A percentile compares a stretch with the other conserved stretches of the same genome.
Evolutionary conservation across 2,797 vertebrate genomes (phyloP).

Genomic region (Neomorphus geoffroyi): DNA sequence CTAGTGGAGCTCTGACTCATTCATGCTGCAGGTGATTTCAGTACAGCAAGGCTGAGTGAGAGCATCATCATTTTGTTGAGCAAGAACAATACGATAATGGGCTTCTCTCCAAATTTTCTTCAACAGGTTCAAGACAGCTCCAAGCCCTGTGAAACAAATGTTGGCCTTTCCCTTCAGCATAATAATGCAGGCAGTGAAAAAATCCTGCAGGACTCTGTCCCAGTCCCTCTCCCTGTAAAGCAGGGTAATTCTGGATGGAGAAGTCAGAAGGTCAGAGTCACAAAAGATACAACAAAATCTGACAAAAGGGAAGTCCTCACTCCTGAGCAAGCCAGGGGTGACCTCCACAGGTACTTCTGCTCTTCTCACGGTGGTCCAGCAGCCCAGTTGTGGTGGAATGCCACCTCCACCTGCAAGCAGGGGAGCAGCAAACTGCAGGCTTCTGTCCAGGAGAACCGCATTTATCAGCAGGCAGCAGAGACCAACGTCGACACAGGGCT

Average conservation of each 20-base stretch:
- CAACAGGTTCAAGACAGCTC: constrained; percentile 65
- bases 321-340: constrained; percentile 62
- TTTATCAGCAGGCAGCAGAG: constrained; percentile 71
- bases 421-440: background rate
- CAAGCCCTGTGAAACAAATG: background rate
- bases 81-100: background rate
- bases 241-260: background rate
- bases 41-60: background rate
- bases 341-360: constrained; percentile 70
- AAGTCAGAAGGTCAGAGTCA: background rate
- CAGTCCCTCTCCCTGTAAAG: background rate
- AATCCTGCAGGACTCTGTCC: background rate
- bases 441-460: background rate
- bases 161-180: background rate
- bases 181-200: background rate
- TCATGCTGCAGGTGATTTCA: background rate
- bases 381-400: background rate
- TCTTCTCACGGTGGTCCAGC: constrained; percentile 65
- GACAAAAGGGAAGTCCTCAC: constrained; percentile 15
- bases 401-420: background rate
- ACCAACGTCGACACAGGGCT: constrained; percentile 90
- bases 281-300: background rate
- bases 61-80: background rate
- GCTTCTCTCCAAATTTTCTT: background rate
- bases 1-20: background rate